phyloP scores from a whole-genome alignment of 2,113 vertebrate genomes.

The Synchiropus splendidus region DNA sequence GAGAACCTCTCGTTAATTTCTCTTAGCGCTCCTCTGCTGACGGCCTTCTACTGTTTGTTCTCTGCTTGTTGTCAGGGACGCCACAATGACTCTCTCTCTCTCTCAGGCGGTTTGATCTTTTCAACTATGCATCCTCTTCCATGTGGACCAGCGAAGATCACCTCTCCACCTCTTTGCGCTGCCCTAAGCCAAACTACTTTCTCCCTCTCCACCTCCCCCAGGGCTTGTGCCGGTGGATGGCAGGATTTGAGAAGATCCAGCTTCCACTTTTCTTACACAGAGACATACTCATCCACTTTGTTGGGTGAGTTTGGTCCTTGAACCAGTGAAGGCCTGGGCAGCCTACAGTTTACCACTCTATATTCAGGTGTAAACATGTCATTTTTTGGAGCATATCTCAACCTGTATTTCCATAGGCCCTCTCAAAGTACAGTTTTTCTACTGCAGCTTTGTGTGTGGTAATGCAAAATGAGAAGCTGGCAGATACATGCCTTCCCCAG shows the following conservation, averaged over 20 bases:
- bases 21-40: constrained; percentile 27
- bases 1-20: constrained; percentile 23
- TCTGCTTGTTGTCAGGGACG: constrained; percentile 47
- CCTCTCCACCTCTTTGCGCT: constrained; percentile 21
- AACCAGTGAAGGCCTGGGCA: no score
- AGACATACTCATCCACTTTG: constrained; percentile 49
- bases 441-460: constrained; percentile 10
- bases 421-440: no score
- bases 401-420: no score
- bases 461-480: background rate
- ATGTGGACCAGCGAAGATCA: constrained; percentile 30
- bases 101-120: constrained; percentile 46
- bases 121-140: constrained; percentile 36
- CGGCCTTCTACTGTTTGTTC: constrained; percentile 52
- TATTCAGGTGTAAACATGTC: no score
- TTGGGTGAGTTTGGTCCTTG: constrained; percentile 38
- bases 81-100: constrained; percentile 52
- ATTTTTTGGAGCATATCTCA: no score
- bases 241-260: constrained; percentile 35
- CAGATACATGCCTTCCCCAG: no score
- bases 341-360: no score
- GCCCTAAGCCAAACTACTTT: background rate
- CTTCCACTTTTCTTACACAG: constrained; percentile 25
- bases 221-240: no score
- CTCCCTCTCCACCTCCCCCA: no score